Base-by-base conservation (phyloP, 2,113 vertebrate genomes). In the Ctenomys sociabilis region DNA sequence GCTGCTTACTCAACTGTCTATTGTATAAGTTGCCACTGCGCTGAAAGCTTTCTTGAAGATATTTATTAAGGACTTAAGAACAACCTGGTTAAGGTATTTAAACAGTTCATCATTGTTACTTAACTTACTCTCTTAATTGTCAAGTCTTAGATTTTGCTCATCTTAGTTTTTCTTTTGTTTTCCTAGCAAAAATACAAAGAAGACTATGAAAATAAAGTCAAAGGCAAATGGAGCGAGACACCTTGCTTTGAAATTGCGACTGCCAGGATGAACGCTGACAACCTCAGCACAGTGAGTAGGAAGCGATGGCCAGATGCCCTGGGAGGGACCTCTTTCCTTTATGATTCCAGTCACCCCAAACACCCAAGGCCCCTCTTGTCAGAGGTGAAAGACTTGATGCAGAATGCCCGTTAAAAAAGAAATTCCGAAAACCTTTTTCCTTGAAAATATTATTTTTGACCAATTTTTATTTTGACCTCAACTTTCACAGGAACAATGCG, bases 161-260 rank as follows among this genome's bases (percentile, higher is more conserved):
- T 89, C 13, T 77, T 64, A 35, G 54, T 77, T 75, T 24, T 88
- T 80, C 83, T 87, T 85, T 77, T 83, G 43, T 91, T 89, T 59
- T 43, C 35, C 14, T 97, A 99, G 99, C 95, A 99, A 57, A 99
- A 99, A 96, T 99, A 99, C 98, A 99, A 98, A 30, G 98, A 99
- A 87, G 99, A 99, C 97, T 99, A 99, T 97, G 98, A 99, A 93
- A 99, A 99, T 96, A 99, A 99, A 70, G 97, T 99, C 88, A 99
- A 98, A 98, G 99, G 99, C 96, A 99, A 99, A 81, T 99, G 99
- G 99, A 99, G 99, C 57, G 99, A 99, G 98, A 99, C 99, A 14
- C 99, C 99, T 0, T 99, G 99, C 98, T 99, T 99, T 93, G 99
- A 99, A 19, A 97, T 99, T 88, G 99, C 99, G 80, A 78, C 98